phyloP scores from a whole-genome alignment of 2,888 invertebrate species.

The Eupithecia subfuscata region DNA sequence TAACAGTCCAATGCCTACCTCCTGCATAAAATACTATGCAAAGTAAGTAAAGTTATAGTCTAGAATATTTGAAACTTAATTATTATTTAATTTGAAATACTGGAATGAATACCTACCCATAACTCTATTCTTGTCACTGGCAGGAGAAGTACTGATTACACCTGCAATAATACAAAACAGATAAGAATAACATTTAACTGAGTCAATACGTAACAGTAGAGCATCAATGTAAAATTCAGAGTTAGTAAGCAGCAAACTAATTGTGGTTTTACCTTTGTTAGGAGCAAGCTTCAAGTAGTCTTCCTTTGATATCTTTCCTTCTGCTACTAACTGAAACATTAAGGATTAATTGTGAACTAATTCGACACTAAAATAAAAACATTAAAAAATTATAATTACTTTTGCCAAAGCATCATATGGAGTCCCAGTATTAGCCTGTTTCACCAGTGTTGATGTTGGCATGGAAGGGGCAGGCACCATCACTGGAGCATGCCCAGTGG shows the following conservation, averaged over 20 bases:
- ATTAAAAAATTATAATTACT: slow-evolving; percentile 58
- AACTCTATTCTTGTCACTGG: slow-evolving; percentile 57
- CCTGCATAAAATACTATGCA: not conserved
- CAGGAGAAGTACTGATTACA: slow-evolving; percentile 52
- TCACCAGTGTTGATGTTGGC: slow-evolving; percentile 45
- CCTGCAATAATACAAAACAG: slow-evolving; percentile 60
- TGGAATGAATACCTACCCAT: slow-evolving; percentile 62
- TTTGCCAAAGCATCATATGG: slow-evolving; percentile 76
- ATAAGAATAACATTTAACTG: slow-evolving; percentile 9
- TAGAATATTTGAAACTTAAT: not conserved
- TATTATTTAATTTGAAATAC: slow-evolving; percentile 22
- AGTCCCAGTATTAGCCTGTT: slow-evolving; percentile 45
- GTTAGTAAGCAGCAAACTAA: not conserved
- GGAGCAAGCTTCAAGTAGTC: slow-evolving; percentile 78
- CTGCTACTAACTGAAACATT: slow-evolving; percentile 78
- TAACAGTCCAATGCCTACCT: too few species aligned
- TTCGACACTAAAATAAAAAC: slow-evolving; percentile 17
- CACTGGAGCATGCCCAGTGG: slow-evolving; percentile 41
- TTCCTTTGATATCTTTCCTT: slow-evolving; percentile 76
- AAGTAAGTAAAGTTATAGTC: not conserved
- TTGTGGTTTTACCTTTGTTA: slow-evolving; percentile 66
- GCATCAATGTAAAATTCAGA: not conserved
- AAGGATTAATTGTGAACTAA: slow-evolving; percentile 35
- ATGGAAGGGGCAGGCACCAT: slow-evolving; percentile 55
- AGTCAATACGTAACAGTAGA: not conserved